Conservation (phyloP, 2,113 vertebrate species). For the Amphiprion ocellaris region DNA sequence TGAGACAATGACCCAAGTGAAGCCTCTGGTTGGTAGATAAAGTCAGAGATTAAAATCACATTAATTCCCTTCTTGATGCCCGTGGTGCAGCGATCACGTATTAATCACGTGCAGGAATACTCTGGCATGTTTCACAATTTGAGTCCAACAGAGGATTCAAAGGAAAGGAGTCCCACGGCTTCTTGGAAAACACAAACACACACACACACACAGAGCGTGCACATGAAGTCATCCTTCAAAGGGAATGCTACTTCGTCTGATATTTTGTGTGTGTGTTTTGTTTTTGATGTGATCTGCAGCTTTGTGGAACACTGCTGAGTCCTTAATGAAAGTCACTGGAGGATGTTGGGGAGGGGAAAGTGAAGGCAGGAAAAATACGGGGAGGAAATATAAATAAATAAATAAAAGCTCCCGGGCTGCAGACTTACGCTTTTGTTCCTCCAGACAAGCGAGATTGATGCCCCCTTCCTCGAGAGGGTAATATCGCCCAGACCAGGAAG, state of each 20-base stretch:
- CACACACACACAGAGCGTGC: not conserved
- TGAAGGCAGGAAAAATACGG: not conserved
- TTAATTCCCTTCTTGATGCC: conserved; percentile 27
- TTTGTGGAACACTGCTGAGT: conserved; percentile 32
- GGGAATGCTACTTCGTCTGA: conserved; percentile 16
- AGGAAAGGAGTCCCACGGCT: conserved; percentile 6
- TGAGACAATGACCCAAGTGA: conserved; percentile 14
- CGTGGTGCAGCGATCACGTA: conserved; percentile 1
- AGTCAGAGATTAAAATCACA: conserved; percentile 46
- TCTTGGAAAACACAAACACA: not conserved
- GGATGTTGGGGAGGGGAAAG: conserved; percentile 1
- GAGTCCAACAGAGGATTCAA: conserved; percentile 8
- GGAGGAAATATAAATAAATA: conserved; percentile 30
- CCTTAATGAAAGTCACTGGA: conserved; percentile 41
- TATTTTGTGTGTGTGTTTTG: conserved; percentile 8
- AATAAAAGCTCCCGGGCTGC: conserved; percentile 27
- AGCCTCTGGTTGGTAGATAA: conserved; percentile 18
- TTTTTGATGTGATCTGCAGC: conserved; percentile 24
- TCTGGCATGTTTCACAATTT: conserved; percentile 7
- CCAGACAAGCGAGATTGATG: conserved; percentile 72
- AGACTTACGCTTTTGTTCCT: conserved; percentile 57
- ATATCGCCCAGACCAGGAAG: conserved; percentile 69
- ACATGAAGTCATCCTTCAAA: conserved; percentile 29
- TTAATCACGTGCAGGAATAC: conserved; percentile 20
- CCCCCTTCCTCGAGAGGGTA: conserved; percentile 67